Evolutionary conservation across 2,113 vertebrate genomes (phyloP), one percentile per base, ranked within the genome.

Genomic region (Chunga burmeisteri): DNA sequence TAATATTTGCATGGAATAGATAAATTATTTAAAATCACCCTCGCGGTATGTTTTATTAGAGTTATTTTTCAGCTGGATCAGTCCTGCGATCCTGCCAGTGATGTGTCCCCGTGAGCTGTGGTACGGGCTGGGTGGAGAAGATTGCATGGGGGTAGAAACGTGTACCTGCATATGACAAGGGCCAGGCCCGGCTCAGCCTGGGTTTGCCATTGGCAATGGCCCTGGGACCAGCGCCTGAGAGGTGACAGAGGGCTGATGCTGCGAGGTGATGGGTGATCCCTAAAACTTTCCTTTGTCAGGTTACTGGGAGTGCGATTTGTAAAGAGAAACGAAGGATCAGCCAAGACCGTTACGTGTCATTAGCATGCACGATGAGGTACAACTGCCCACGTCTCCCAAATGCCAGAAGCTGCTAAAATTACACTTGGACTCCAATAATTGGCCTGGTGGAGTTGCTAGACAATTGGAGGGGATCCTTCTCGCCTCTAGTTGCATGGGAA

Each of bases 301-400:
- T 89, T 73, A 52, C 49, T 66, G 46, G 29, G 65, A 61, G 9
- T 47, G 40, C 0, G 2, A 26, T 73, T 47, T 61, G 25, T 38
- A 73, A 59, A 77, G 71, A 36, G 80, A 68, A 82, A 19, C 8
- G 36, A 81, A 65, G 71, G 53, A 46, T 72, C 58, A 56, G n/a
- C 36, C 53, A 50, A 23, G 55, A n/a, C 17, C 2, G 0, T 7
- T 29, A 8, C 1, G 9, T 52, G 58, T 29, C 63, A 29, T 62
- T 67, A 59, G 16, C 29, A 20, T 12, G 36, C 0, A 1, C 0
- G 2, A 12, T 30, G 38, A 38, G 38, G 20, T 10, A 14, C 18
- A 56, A 34, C 46, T 78, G 63, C 72, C 52, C 25, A 10, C 19
- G 29, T 36, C 36, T 77, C 63, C 25, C 0, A 1, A 70, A 55